Base-by-base conservation (phyloP, 2,113 vertebrate genomes). In the Craseonycteris thonglongyai region DNA sequence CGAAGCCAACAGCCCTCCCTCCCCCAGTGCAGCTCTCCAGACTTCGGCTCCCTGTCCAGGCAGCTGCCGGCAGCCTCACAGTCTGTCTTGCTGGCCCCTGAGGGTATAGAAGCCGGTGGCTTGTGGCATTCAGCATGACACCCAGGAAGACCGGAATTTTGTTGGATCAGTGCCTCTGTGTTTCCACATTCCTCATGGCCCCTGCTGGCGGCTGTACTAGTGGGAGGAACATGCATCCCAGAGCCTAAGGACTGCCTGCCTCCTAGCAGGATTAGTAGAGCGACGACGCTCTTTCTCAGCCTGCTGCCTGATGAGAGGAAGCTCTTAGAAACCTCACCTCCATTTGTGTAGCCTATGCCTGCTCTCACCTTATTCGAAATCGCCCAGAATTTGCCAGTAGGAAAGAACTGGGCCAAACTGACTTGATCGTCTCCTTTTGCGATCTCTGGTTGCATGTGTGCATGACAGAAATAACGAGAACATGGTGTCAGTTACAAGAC, bases 71-170 rank as follows among this genome's bases (percentile, higher is more conserved):
- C 12, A 6, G 26, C 94, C 51, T 94, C 88, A 21, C 82, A 97
- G 71, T 96, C 97, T 97, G 96, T 84, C 96, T 74, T 13, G 38
- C 65, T 71, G 90, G 59, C 95, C 95, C 42, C 68, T 9, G 13
- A 15, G 26, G 15, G 33, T 24, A 42, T 74, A 58, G 26, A 59
- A 82, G 76, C 81, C 86, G 3, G 9, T 58, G 78, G 63, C 61
- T 95, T 94, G 24, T 33, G 84, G 80, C 80, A 87, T 5, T 42
- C 47, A 90, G 69, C 24, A 35, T n/a, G 22, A 21, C 59, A 14
- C 66, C 95, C 92, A 28, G 74, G 15, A 79, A 94, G 69, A 40
- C 15, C 7, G 58, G 21, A 63, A 54, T 95, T 95, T 74, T 90
- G 56, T 66, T 5, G 26, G 42, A 71, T 66, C 80, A 18, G 4